Evolutionary conservation across 1,140 invertebrate species (phyloP), one percentile per base, ranked within the genome.

Genomic region (Triops longicaudatus): DNA sequence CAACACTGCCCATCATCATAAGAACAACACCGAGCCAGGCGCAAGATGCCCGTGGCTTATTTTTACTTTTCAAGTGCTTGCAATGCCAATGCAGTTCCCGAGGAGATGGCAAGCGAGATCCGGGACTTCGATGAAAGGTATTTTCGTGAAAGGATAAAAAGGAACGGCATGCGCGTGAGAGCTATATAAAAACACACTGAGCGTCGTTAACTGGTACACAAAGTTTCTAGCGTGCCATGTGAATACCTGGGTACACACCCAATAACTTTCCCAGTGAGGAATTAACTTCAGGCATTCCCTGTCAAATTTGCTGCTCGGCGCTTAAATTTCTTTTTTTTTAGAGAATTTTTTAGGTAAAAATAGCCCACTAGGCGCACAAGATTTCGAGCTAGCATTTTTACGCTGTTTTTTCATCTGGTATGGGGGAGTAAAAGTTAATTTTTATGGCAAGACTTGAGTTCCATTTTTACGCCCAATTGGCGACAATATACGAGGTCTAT

Each of bases 401-500:
- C 1, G 50, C 22, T 63, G 3, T 63, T 22, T 63, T 9, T n/a
- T 63, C 1, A 12, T 9, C 14, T 63, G n/a, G 14, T 22, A 14
- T 12, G 22, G 50, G 22, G 50, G 17, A 22, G 17, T 17, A n/a
- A 63, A 63, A 63, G 50, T 63, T 63, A 63, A 63, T 63, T 63
- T 63, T 63, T 63, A 63, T 63, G 14, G 50, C 50, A 5, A 17
- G 50, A 63, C 50, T 63, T 22, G 50, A 17, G 50, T n/a, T 22
- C 50, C 50, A 63, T 63, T 63, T 63, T 63, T 22, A 63, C 50
- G 50, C 50, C 50, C 50, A 63, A 63, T 63, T 63, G 50, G 50
- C n/a, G 50, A 63, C 50, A 63, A 63, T 63, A 14, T 63, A 63
- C 50, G 50, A 63, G 50, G 50, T 63, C 50, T 63, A 63, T 63